These are phyloP conservation scores for Pilophorus perplexus DNA, from an alignment of 2,888 invertebrate genomes.

Conservation along the genomic window DNA sequence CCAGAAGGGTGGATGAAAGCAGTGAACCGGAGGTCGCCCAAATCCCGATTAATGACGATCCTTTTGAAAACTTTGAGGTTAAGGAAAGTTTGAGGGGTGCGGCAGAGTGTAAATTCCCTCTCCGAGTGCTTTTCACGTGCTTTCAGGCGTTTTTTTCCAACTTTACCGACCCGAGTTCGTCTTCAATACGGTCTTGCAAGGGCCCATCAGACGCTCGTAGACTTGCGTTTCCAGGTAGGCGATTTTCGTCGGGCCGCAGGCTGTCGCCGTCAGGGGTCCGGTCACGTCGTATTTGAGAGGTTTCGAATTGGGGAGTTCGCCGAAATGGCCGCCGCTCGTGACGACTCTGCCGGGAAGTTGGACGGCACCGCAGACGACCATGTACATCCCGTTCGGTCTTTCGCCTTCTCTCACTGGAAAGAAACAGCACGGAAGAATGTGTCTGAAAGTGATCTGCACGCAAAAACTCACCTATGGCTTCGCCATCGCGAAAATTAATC, in stretches of 20 bases:
- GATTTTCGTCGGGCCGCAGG: slow-evolving; percentile 17
- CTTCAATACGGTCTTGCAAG: slow-evolving; percentile 21
- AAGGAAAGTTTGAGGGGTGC: no score
- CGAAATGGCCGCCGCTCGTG: neutral
- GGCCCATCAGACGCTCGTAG: slow-evolving; percentile 25
- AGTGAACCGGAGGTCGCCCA: neutral
- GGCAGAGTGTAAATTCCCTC: no score
- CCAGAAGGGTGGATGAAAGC: slow-evolving; percentile 4
- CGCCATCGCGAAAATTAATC: slow-evolving; percentile 11
- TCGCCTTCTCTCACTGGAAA: no score
- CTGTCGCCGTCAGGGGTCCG: neutral
- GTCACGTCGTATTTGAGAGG: no score
- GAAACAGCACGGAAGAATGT: no score
- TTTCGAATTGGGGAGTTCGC: slow-evolving; percentile 14
- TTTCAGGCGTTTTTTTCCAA: no score
- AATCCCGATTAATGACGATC: slow-evolving; percentile 27
- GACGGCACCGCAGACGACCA: neutral
- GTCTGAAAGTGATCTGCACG: no score
- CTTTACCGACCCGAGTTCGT: slow-evolving; percentile 4
- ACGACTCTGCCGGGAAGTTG: slow-evolving; percentile 1
- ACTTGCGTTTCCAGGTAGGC: slow-evolving; percentile 2
- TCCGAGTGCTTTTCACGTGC: no score
- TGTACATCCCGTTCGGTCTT: neutral
- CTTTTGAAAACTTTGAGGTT: slow-evolving; percentile 7
- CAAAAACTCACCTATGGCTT: neutral